phyloP scores from a whole-genome alignment of 2,113 vertebrate genomes.

The Pygoscelis adeliae region DNA sequence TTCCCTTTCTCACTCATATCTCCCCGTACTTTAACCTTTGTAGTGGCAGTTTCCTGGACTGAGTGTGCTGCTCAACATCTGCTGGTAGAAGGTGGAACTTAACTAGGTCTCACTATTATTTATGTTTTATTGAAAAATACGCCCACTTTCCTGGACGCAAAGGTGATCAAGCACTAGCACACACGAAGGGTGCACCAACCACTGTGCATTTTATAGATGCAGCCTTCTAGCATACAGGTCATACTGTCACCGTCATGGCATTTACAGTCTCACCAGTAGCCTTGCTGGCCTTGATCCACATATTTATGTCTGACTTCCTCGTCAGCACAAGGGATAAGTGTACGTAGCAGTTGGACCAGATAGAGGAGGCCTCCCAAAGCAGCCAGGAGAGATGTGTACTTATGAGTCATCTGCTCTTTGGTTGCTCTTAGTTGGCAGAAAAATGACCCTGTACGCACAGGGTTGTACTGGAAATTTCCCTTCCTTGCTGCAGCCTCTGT shows the following conservation, averaged over 20 bases:
- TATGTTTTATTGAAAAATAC: neutral
- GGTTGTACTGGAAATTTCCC: neutral
- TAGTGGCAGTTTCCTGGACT: neutral
- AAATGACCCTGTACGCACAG: neutral
- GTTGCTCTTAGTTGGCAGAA: neutral
- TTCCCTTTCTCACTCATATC: neutral
- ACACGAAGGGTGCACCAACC: neutral
- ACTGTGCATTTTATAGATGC: neutral
- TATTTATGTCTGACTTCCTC: constrained; percentile 1
- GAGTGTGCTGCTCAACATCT: neutral
- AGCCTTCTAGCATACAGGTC: neutral
- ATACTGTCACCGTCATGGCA: neutral
- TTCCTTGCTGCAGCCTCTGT: neutral
- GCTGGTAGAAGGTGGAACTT: neutral
- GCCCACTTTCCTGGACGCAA: neutral
- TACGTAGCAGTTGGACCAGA: neutral
- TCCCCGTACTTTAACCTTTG: neutral
- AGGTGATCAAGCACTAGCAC: neutral
- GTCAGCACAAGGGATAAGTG: neutral
- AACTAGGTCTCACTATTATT: neutral
- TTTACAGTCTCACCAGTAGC: neutral
- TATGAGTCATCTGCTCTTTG: constrained; percentile 9
- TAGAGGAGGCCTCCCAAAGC: neutral
- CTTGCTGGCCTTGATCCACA: neutral
- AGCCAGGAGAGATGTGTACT: neutral